A percentile compares a stretch with the other conserved stretches of the same genome.
phyloP scores from a whole-genome alignment of 2,113 vertebrate species.

The Pelusios castaneus region DNA sequence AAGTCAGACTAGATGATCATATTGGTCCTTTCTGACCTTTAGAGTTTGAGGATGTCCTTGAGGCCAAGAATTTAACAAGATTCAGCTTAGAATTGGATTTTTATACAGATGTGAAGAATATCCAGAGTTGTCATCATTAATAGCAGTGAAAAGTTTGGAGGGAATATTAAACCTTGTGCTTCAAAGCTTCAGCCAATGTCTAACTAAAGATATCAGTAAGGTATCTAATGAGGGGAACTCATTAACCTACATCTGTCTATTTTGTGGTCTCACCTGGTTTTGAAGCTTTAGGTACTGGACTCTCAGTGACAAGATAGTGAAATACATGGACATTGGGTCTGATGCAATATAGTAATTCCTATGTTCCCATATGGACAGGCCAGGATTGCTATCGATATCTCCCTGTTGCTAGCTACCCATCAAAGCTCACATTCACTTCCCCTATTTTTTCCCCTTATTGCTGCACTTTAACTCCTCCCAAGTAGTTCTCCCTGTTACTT shows the following conservation, averaged over 20 bases:
- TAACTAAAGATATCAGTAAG: neutral
- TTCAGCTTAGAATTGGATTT: neutral
- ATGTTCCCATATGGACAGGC: neutral
- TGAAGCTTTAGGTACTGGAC: neutral
- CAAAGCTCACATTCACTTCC: fast-evolving
- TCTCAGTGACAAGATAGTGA: neutral
- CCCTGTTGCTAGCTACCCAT: neutral
- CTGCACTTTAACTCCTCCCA: neutral
- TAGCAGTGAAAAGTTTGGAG: neutral
- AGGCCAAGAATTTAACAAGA: neutral
- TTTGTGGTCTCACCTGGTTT: neutral
- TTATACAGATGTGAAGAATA: neutral
- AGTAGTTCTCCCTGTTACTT: neutral
- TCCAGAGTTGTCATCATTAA: neutral
- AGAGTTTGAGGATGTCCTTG: neutral
- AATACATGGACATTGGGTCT: neutral
- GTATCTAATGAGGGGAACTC: neutral
- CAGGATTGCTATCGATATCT: neutral
- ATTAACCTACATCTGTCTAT: neutral
- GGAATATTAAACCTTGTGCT: neutral
- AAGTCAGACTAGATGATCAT: neutral
- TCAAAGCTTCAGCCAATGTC: neutral
- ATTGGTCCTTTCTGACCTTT: neutral
- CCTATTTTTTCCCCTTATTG: neutral
- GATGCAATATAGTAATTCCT: neutral